Percentiles rank a stretch among this genome's conserved stretches.
These are phyloP conservation scores for Micropterix aruncella DNA, from an alignment of 2,888 invertebrate species.

Conservation along the genomic window DNA sequence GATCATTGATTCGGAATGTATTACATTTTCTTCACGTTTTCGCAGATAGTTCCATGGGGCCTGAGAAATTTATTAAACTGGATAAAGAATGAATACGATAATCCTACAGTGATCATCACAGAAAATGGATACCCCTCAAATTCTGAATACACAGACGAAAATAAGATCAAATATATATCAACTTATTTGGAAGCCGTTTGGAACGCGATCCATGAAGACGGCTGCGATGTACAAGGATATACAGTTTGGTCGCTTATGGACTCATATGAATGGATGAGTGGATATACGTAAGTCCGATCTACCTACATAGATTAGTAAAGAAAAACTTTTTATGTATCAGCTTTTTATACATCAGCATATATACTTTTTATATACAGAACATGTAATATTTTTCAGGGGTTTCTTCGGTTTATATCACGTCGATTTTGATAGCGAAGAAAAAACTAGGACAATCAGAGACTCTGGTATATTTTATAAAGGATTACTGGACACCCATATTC, in stretches of 20 bases:
- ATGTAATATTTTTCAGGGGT: slow-evolving; percentile 10
- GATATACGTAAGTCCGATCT: slow-evolving; percentile 39
- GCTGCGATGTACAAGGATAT: slow-evolving; percentile 35
- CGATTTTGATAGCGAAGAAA: slow-evolving; percentile 9
- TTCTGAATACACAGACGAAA: slow-evolving; percentile 26
- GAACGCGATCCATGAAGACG: slow-evolving; percentile 29
- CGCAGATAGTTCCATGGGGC: not conserved
- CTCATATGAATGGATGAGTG: slow-evolving; percentile 48
- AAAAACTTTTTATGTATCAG: not conserved
- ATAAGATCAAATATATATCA: slow-evolving; percentile 27
- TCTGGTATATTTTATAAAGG: too few species aligned
- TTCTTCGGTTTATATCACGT: slow-evolving; percentile 11
- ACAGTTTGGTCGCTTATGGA: slow-evolving; percentile 53
- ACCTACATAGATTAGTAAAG: too few species aligned
- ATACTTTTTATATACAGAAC: too few species aligned
- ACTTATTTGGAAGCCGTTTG: slow-evolving; percentile 27
- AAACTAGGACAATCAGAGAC: slow-evolving; percentile 8
- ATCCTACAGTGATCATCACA: slow-evolving; percentile 39
- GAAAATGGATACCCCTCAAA: slow-evolving; percentile 44
- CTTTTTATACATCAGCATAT: not conserved
- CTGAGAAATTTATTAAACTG: not conserved
- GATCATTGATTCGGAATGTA: too few species aligned
- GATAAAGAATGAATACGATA: slow-evolving; percentile 21
- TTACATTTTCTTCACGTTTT: too few species aligned
- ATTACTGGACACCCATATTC: too few species aligned